phyloP scores from a whole-genome alignment of 2,113 vertebrate genomes.

The Nyctibius bracteatus region DNA sequence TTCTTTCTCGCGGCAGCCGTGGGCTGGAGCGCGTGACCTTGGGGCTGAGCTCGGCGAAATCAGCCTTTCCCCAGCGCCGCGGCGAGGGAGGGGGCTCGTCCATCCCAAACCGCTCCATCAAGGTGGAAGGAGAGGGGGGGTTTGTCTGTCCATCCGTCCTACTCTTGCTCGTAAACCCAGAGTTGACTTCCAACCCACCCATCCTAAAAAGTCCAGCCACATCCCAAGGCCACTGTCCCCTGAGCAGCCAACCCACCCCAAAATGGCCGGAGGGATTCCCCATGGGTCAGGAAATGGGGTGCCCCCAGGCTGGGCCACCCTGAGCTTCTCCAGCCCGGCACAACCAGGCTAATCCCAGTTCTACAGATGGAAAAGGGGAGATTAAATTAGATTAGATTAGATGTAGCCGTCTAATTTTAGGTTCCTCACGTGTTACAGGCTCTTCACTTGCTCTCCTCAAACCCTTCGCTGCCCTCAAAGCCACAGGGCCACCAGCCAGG shows the following conservation, averaged over 20 bases:
- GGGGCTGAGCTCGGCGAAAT: neutral
- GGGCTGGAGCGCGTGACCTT: neutral
- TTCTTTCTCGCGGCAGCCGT: neutral
- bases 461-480: neutral
- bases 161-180: rapidly evolving
- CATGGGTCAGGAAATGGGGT: rapidly evolving
- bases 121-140: neutral
- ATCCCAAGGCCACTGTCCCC: neutral
- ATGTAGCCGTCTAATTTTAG: neutral
- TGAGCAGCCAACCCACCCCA: neutral
- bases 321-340: neutral
- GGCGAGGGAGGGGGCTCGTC: rapidly evolving
- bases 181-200: neutral
- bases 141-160: neutral
- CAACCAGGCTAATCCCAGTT: neutral
- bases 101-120: rapidly evolving
- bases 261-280: rapidly evolving
- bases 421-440: neutral
- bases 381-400: slow-evolving; percentile 36
- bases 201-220: neutral
- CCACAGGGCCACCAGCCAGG: neutral
- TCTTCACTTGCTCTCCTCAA: neutral
- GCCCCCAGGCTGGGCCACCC: neutral
- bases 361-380: neutral
- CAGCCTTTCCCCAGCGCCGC: neutral